Percentiles rank a stretch among this genome's conserved stretches.
Conservation (phyloP, 2,797 vertebrate species). For the Pangasius djambal region DNA sequence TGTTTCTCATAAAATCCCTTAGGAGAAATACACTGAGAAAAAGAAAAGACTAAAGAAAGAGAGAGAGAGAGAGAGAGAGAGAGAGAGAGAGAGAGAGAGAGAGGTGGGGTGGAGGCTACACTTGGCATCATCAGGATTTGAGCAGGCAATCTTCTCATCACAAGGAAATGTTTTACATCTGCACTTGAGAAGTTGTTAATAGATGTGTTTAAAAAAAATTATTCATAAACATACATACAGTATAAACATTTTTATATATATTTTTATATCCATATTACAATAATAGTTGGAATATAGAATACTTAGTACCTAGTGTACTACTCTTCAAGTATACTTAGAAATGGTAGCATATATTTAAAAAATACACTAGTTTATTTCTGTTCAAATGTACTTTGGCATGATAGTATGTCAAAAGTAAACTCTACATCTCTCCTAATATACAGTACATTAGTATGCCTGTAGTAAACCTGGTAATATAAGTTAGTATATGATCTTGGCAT, state of each 20-base stretch:
- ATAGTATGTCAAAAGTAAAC: no score
- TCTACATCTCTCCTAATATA: background rate
- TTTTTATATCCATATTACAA: no score
- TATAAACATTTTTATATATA: no score
- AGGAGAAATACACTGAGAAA: background rate
- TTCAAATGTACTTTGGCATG: no score
- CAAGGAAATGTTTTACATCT: background rate
- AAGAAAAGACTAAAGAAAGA: background rate
- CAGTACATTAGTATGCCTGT: no score
- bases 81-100: background rate
- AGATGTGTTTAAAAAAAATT: background rate
- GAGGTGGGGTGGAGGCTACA: background rate
- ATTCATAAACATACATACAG: background rate
- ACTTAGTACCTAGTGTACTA: no score
- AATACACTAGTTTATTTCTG: no score
- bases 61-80: background rate
- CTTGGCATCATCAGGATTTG: background rate
- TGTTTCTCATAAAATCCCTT: background rate
- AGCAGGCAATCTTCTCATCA: background rate
- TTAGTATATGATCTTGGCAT: background rate
- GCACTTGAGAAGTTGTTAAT: background rate
- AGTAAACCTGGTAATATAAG: background rate
- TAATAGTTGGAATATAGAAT: no score
- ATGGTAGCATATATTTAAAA: no score
- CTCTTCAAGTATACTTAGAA: no score